phyloP scores from a whole-genome alignment of 2,113 vertebrate species.

The Chaetops frenatus region DNA sequence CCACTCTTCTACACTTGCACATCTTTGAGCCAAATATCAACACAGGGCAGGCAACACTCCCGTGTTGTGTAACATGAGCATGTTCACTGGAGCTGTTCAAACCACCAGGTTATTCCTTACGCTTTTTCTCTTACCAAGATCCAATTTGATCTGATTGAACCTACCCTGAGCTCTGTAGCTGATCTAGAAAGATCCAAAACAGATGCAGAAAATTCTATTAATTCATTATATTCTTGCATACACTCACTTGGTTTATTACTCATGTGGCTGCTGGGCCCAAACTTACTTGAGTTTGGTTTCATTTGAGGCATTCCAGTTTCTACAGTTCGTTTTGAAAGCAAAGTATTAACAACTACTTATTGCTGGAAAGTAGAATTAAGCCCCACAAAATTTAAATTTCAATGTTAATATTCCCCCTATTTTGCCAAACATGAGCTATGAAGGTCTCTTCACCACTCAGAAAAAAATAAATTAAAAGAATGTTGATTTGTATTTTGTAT shows the following conservation, averaged over 20 bases:
- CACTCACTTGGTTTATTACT: background rate
- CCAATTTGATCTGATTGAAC: background rate
- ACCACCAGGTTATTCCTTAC: background rate
- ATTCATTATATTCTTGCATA: background rate
- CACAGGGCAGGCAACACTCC: background rate
- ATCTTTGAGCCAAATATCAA: background rate
- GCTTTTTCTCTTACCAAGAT: background rate
- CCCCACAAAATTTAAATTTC: background rate
- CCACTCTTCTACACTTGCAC: background rate
- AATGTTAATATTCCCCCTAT: background rate
- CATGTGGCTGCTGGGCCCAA: background rate
- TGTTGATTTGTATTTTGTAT: background rate
- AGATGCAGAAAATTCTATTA: background rate
- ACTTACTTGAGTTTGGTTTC: background rate
- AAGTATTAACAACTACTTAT: background rate
- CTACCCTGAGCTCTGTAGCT: background rate
- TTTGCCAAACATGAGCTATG: background rate
- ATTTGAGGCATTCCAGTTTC: background rate
- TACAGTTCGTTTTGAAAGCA: background rate
- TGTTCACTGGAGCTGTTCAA: background rate
- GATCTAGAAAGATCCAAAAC: background rate
- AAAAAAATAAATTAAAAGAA: background rate
- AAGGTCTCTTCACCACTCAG: background rate
- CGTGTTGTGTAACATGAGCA: background rate
- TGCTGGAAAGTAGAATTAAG: background rate